Evolutionary conservation across 1,140 invertebrate species (phyloP).

Genomic region (Oryctes rhinoceros): DNA sequence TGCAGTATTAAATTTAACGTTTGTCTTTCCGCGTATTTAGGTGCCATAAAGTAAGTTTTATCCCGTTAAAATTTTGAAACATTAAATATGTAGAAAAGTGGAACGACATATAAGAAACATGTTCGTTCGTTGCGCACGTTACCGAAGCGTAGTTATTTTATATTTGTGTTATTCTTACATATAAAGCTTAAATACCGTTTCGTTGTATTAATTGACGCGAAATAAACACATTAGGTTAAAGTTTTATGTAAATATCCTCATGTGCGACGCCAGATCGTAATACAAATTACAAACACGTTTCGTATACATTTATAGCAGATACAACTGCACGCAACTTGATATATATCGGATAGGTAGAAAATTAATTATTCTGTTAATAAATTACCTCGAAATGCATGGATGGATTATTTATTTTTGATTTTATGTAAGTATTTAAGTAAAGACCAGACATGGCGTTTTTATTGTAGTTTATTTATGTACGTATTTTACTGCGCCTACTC

Average conservation of each 20-base stretch:
- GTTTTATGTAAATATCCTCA: slow-evolving; percentile 18
- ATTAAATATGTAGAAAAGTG: no score
- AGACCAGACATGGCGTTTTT: not conserved
- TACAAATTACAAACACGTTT: slow-evolving; percentile 38
- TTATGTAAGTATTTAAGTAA: slow-evolving; percentile 20
- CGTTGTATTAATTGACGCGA: not conserved
- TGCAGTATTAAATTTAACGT: no score
- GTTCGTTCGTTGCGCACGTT: not conserved
- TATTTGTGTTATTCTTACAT: not conserved
- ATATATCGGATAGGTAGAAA: not conserved
- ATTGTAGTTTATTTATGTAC: not conserved
- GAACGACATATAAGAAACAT: not conserved
- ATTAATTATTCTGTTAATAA: slow-evolving; percentile 27
- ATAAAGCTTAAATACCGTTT: not conserved
- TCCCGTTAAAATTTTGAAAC: no score
- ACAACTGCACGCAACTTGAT: slow-evolving; percentile 30
- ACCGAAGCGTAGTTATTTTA: not conserved
- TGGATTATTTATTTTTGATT: slow-evolving; percentile 7
- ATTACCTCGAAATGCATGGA: slow-evolving; percentile 1
- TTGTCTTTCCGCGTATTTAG: no score
- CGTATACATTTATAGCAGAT: slow-evolving; percentile 16
- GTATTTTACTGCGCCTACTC: not conserved
- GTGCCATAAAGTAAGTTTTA: no score
- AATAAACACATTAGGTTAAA: not conserved
- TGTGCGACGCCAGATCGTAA: slow-evolving; percentile 15